Conservation (phyloP, 1,140 invertebrate genomes). For the Meloidogyne chitwoodi region DNA sequence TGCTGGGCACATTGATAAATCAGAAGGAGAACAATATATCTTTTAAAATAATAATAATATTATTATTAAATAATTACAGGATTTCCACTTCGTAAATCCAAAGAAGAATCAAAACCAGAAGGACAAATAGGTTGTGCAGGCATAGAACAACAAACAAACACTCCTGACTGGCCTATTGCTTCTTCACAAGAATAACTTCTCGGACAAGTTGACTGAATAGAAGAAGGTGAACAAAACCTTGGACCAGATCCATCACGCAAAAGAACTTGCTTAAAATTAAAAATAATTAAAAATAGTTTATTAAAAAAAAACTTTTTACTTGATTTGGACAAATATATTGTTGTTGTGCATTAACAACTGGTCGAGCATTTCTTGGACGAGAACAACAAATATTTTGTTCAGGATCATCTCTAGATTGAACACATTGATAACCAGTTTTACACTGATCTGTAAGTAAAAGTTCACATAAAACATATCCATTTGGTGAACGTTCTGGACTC, state of each 20-base stretch:
- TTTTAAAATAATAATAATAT: conserved; percentile 5
- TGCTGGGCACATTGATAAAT: conserved; percentile 38
- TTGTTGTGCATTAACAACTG: background rate
- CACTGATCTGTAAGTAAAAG: conserved; percentile 24
- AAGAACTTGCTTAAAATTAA: conserved; percentile 4
- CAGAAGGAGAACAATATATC: conserved; percentile 39
- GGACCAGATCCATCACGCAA: conserved; percentile 11
- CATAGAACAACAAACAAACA: conserved; percentile 47
- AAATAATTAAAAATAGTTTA: conserved; percentile 26
- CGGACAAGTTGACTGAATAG: background rate
- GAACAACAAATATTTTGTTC: conserved; percentile 11
- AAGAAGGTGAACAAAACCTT: conserved; percentile 8
- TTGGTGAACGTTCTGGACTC: conserved; percentile 32
- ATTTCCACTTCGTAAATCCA: conserved; percentile 33
- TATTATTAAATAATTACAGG: conserved; percentile 9
- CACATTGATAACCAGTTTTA: background rate
- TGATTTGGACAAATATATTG: conserved; percentile 14
- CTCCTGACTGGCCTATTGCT: conserved; percentile 31
- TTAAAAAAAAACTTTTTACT: background rate
- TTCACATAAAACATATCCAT: conserved; percentile 44
- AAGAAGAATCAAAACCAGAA: conserved; percentile 26
- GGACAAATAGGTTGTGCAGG: conserved; percentile 39
- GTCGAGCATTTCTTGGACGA: background rate
- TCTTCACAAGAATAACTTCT: conserved; percentile 41
- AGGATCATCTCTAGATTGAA: conserved; percentile 10